These are phyloP conservation scores for Matsumyia berberina DNA, from an alignment of 2,888 invertebrate genomes.

Conservation along the genomic window DNA sequence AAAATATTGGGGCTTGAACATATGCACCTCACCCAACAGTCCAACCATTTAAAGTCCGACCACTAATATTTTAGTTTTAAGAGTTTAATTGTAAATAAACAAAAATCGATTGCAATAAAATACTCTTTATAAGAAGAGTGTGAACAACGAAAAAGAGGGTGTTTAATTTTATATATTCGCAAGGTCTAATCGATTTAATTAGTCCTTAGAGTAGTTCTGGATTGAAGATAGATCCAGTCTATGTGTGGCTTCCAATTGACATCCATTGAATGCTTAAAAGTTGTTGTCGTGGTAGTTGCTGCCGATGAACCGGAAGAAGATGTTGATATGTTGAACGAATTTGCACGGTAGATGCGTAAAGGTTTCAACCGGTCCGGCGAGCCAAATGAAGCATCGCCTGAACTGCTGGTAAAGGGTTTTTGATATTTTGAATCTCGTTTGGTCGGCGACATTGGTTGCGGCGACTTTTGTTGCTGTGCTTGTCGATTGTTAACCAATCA, in stretches of 20 bases:
- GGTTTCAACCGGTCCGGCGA: slow-evolving; percentile 81
- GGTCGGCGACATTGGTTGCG: slow-evolving; percentile 79
- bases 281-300: slow-evolving; percentile 63
- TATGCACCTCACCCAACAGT: too few relatives aligned
- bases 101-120: slow-evolving; percentile 37
- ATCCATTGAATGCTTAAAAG: slow-evolving; percentile 67
- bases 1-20: too few relatives aligned
- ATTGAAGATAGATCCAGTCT: too few relatives aligned
- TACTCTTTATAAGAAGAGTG: slow-evolving; percentile 50
- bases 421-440: slow-evolving; percentile 79
- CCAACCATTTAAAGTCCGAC: too few relatives aligned
- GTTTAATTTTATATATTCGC: too few relatives aligned
- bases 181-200: too few relatives aligned
- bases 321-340: slow-evolving; percentile 77
- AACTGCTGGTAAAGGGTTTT: slow-evolving; percentile 77
- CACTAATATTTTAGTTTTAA: too few relatives aligned
- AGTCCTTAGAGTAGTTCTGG: too few relatives aligned
- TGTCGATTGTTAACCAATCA: slow-evolving; percentile 72
- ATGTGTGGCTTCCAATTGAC: slow-evolving; percentile 41
- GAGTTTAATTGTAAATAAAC: slow-evolving; percentile 32
- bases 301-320: slow-evolving; percentile 64
- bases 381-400: slow-evolving; percentile 64
- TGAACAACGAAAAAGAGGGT: background rate
- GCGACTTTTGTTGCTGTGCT: slow-evolving; percentile 52
- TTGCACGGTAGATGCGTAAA: slow-evolving; percentile 80